A percentile compares a stretch with the other conserved stretches of the same genome.
Conservation (phyloP, 1,140 invertebrate genomes). For the Apis laboriosa region DNA sequence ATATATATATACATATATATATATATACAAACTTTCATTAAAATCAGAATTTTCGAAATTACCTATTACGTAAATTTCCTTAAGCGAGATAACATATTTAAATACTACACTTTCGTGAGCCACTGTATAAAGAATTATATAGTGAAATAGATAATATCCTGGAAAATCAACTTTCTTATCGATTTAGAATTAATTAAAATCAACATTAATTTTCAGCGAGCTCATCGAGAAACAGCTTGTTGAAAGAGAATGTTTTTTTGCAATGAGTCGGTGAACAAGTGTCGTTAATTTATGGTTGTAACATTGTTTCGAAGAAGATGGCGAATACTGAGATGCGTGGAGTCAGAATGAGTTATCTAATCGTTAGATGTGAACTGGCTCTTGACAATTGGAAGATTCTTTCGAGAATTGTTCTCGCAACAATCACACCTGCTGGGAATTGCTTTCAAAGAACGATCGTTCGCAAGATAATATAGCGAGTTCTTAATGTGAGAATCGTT, state of each 20-base stretch:
- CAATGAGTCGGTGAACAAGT: not conserved
- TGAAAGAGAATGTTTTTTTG: not conserved
- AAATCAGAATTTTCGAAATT: too few species aligned
- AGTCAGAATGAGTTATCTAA: conserved; percentile 35
- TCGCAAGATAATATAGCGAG: conserved; percentile 24
- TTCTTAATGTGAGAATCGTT: conserved; percentile 40
- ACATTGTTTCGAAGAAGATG: not conserved
- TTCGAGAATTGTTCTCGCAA: conserved; percentile 27
- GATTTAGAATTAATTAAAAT: not conserved
- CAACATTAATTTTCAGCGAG: not conserved
- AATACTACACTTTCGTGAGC: too few species aligned
- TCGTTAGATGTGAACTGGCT: conserved; percentile 44
- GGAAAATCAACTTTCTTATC: not conserved
- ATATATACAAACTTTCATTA: too few species aligned
- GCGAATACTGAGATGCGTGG: conserved; percentile 1
- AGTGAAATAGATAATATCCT: not conserved
- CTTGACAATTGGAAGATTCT: conserved; percentile 49
- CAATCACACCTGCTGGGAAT: conserved; percentile 21
- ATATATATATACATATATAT: too few species aligned
- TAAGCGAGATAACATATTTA: too few species aligned
- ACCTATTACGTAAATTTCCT: too few species aligned
- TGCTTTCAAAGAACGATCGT: conserved; percentile 32
- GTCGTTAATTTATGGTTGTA: not conserved
- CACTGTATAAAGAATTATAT: not conserved
- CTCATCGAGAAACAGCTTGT: too few species aligned